These are phyloP conservation scores for Hyppa rectilinea DNA, from an alignment of 2,888 invertebrate genomes.

Conservation along the genomic window DNA sequence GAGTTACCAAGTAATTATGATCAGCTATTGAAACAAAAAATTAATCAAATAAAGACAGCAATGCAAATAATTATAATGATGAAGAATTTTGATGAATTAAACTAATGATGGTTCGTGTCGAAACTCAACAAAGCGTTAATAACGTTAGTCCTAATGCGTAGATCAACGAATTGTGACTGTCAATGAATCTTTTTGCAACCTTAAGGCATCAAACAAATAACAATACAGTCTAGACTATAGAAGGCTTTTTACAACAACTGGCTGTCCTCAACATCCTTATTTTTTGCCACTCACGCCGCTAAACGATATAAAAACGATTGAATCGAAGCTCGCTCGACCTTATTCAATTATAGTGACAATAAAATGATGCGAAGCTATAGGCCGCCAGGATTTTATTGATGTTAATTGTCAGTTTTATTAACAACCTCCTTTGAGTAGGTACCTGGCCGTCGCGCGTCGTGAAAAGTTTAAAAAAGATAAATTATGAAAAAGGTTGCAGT, in stretches of 20 bases:
- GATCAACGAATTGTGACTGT: conserved; percentile 33
- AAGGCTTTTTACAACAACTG: conserved; percentile 42
- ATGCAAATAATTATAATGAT: conserved; percentile 45
- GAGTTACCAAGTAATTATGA: conserved; percentile 46
- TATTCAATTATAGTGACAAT: conserved; percentile 79
- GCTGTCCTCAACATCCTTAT: conserved; percentile 55
- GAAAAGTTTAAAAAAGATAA: conserved; percentile 35
- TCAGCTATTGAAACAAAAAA: conserved; percentile 40
- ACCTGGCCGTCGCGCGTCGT: conserved; percentile 75
- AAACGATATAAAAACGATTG: conserved; percentile 62
- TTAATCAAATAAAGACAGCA: conserved; percentile 49
- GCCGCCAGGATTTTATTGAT: conserved; percentile 81
- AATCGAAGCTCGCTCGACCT: conserved; percentile 67
- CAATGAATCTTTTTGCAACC: conserved; percentile 47
- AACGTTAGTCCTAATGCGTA: conserved; percentile 7
- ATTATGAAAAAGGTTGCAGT: conserved; percentile 27
- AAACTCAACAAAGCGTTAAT: conserved; percentile 43
- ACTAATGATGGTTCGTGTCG: conserved; percentile 38
- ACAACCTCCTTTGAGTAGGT: conserved; percentile 72
- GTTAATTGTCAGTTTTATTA: conserved; percentile 87
- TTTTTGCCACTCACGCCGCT: conserved; percentile 46
- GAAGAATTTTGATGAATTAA: conserved; percentile 43
- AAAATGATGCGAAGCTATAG: conserved; percentile 73
- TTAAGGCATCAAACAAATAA: conserved; percentile 35
- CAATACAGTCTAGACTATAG: conserved; percentile 41